phyloP scores from a whole-genome alignment of 2,113 vertebrate genomes.

The Heloderma charlesbogerti region DNA sequence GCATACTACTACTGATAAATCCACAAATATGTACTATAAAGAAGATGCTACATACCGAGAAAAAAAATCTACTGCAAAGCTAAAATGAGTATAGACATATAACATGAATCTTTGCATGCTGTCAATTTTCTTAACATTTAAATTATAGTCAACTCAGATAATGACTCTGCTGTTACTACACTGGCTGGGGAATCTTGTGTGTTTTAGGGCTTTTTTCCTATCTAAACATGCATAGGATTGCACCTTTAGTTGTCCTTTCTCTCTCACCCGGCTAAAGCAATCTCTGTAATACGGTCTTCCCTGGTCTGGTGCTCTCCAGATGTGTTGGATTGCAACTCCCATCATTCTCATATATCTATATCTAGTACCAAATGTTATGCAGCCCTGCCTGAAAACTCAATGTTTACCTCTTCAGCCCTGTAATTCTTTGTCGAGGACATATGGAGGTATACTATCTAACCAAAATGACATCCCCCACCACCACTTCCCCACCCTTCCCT shows the following conservation, averaged over 20 bases:
- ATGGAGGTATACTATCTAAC: conserved; percentile 28
- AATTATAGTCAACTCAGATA: conserved; percentile 60
- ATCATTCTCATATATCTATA: too few species aligned
- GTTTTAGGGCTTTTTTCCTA: too few species aligned
- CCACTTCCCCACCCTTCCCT: neutral
- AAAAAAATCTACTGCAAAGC: conserved; percentile 44
- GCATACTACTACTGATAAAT: too few species aligned
- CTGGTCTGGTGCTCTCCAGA: too few species aligned
- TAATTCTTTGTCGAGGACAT: neutral
- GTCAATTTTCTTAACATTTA: conserved; percentile 50
- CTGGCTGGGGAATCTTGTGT: too few species aligned
- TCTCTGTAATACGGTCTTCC: too few species aligned
- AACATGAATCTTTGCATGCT: neutral
- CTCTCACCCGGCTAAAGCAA: too few species aligned
- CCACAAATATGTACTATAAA: conserved; percentile 15
- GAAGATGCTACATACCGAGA: conserved; percentile 31
- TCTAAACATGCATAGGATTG: too few species aligned
- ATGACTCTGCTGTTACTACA: too few species aligned
- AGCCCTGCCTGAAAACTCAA: neutral
- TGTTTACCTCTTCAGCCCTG: neutral
- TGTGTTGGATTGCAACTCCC: too few species aligned
- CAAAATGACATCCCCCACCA: rapidly evolving
- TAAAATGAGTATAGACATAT: conserved; percentile 38
- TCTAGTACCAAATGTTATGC: neutral
- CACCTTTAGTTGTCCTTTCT: too few species aligned